Percentiles rank a stretch among this genome's conserved stretches.
Evolutionary conservation across 2,797 vertebrate species (phyloP).

Genomic region (Macropodus opercularis): DNA sequence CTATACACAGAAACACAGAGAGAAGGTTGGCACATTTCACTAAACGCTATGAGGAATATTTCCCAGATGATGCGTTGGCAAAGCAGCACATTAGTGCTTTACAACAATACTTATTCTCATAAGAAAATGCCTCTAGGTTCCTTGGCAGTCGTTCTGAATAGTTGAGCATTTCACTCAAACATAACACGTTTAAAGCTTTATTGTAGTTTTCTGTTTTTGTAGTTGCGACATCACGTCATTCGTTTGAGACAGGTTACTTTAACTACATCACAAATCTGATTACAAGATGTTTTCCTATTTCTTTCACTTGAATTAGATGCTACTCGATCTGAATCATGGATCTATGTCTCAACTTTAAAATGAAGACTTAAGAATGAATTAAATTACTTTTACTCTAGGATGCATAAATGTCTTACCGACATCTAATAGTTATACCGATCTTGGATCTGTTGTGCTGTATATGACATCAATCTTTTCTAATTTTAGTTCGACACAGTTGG

Average conservation of each 20-base stretch:
- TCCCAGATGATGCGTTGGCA: constrained; percentile 14
- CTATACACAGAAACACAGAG: not conserved
- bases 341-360: too few relatives aligned
- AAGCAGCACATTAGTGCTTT: constrained; percentile 12
- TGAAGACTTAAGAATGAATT: too few relatives aligned
- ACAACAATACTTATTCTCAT: constrained; percentile 16
- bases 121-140: constrained; percentile 14
- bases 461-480: too few relatives aligned
- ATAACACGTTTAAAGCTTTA: not conserved
- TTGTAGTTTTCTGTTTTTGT: constrained; percentile 10
- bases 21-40: constrained; percentile 39
- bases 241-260: not conserved
- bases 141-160: constrained; percentile 29
- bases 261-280: not conserved
- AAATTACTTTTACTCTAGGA: too few relatives aligned
- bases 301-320: too few relatives aligned
- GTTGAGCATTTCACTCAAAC: not conserved
- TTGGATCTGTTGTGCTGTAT: too few relatives aligned
- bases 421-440: too few relatives aligned
- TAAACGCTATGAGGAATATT: constrained; percentile 2
- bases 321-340: too few relatives aligned
- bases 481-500: too few relatives aligned
- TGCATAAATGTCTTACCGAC: too few relatives aligned
- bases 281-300: not conserved
- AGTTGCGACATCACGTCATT: constrained; percentile 6